A percentile compares a stretch with the other conserved stretches of the same genome.
phyloP scores from a whole-genome alignment of 2,888 invertebrate genomes.

The Oxycera nigricornis region DNA sequence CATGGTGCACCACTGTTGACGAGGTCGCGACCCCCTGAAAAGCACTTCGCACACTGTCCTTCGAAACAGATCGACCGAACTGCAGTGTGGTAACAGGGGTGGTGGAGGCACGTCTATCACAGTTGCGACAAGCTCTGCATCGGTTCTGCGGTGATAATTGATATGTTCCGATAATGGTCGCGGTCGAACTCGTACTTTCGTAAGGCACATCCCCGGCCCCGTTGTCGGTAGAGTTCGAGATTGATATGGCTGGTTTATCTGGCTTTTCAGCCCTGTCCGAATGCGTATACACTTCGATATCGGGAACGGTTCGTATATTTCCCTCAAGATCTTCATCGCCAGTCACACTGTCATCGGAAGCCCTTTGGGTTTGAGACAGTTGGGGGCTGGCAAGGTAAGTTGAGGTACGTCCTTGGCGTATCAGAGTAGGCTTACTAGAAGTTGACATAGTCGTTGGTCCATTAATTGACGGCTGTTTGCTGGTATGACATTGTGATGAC shows the following conservation, averaged over 20 bases:
- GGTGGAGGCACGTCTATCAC: constrained; percentile 82
- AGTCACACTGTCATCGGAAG: constrained; percentile 79
- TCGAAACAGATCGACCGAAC: constrained; percentile 84
- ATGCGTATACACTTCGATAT: constrained; percentile 65
- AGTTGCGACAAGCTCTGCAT: constrained; percentile 69
- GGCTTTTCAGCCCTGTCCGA: constrained; percentile 63
- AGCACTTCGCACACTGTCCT: constrained; percentile 79
- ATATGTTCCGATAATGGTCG: constrained; percentile 64
- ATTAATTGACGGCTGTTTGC: constrained; percentile 54
- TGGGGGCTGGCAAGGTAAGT: constrained; percentile 73
- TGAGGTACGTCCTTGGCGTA: constrained; percentile 86
- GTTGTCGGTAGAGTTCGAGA: constrained; percentile 60
- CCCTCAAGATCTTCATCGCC: constrained; percentile 64
- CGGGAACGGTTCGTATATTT: constrained; percentile 61
- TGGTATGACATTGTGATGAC: constrained; percentile 58
- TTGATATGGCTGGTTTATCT: constrained; percentile 65
- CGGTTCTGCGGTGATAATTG: constrained; percentile 73
- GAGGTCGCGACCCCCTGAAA: constrained; percentile 63
- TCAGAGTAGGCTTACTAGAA: constrained; percentile 78
- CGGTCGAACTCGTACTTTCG: constrained; percentile 5
- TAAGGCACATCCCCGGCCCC: neutral
- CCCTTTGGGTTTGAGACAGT: constrained; percentile 74
- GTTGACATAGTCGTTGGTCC: constrained; percentile 61
- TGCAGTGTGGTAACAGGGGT: constrained; percentile 77
- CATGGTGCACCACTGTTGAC: constrained; percentile 63